Percentiles rank a stretch among this genome's conserved stretches.
phyloP scores from a whole-genome alignment of 2,888 invertebrate genomes.

The Leucania comma region DNA sequence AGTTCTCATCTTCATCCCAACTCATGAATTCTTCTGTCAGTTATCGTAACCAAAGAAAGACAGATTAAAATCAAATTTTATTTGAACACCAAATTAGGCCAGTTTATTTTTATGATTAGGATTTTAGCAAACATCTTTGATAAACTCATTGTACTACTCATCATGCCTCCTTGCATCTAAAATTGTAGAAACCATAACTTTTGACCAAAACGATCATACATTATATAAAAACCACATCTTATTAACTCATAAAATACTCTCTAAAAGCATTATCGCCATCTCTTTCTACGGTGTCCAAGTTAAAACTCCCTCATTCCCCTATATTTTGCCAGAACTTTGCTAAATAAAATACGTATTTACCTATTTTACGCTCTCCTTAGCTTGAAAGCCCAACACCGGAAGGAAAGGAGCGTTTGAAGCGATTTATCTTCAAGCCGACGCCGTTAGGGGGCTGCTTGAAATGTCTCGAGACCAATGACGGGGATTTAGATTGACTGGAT shows the following conservation, averaged over 20 bases:
- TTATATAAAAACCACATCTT: background rate
- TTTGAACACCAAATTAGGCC: no score
- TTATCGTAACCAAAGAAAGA: no score
- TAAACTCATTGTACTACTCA: no score
- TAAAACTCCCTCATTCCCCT: constrained; percentile 18
- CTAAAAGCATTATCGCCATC: constrained; percentile 13
- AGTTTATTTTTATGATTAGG: no score
- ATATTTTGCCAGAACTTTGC: constrained; percentile 63
- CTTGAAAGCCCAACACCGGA: constrained; percentile 74
- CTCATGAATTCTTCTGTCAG: no score
- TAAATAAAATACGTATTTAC: constrained; percentile 80
- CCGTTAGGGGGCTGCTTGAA: constrained; percentile 69
- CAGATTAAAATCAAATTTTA: no score
- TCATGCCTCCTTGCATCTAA: no score
- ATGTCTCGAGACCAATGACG: constrained; percentile 59
- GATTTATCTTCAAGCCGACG: constrained; percentile 79
- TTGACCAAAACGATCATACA: background rate
- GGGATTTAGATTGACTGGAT: constrained; percentile 35
- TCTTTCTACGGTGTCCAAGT: constrained; percentile 33
- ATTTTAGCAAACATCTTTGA: background rate
- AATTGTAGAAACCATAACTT: no score
- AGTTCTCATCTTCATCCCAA: no score
- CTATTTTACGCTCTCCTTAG: constrained; percentile 78
- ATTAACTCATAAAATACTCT: constrained; percentile 12
- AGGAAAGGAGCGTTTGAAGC: constrained; percentile 74